Base-by-base conservation (phyloP, 2,888 invertebrate species). In the Sisyra terminalis region DNA sequence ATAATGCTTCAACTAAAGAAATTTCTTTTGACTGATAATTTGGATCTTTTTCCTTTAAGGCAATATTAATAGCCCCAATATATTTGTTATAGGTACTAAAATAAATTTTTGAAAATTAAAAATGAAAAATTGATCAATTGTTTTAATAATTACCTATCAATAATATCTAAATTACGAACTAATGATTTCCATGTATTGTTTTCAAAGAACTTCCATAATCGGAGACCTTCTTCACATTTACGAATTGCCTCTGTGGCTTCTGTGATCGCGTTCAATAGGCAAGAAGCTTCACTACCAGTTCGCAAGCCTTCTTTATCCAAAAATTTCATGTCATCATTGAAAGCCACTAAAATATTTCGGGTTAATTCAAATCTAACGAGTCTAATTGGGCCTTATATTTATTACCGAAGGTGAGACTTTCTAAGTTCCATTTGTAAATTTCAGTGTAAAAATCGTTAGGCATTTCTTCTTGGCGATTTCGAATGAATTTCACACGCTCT, bases 381-480 rank as follows among this genome's bases (percentile, higher is more conserved):
- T 34, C 10, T 6, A 11, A n/a, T 13, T 34, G 35, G n/a, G 11
- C 35, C 37, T 5, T 6, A 7, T 14, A 15, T 6, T 6, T 6
- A 13, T 17, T 43, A 40, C 50, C 45, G 7, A 58, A 51, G 63
- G 68, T 70, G 55, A 72, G 65, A 59, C 77, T 75, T 60, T 81
- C 79, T 49, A 79, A 64, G 39, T 73, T 67, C 80, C 81, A 82
- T 53, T 76, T 76, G 51, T 71, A 69, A 17, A 78, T 54, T 51
- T 77, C 74, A 44, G 66, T 65, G 38, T 66, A 61, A 48, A 78
- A 67, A 51, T 71, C 66, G 31, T 61, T 60, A 1, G 69, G 59
- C 35, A 80, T 66, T 57, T 79, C 77, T 43, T 75, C 73, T 52
- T 77, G 77, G 44, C 69, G 65, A 54, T 76, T 77, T 36, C 74